Evolutionary conservation across 2,888 invertebrate species (phyloP), one percentile per base, ranked within the genome.

Genomic region (Lepidocyrtinus sp.): DNA sequence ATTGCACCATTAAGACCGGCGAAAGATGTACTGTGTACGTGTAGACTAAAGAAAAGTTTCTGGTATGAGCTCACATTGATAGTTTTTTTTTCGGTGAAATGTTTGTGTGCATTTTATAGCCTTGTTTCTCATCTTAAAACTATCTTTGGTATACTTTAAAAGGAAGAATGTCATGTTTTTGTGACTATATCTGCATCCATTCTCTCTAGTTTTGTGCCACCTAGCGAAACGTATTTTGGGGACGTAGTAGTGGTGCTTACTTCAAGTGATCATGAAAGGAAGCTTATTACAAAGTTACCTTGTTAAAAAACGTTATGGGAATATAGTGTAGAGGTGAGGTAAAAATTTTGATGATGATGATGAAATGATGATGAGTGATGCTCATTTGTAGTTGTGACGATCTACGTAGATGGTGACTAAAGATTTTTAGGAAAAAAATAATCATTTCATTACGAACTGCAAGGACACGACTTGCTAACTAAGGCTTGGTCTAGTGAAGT

Each of bases 151-250:
- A n/a, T 2, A 26, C 67, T 74, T 59, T 59, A 36, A 64, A 65
- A 67, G 74, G 59, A 74, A 59, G 61, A 46, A 67, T 67, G 74
- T 63, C 59, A 65, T 74, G 74, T 55, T 65, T 45, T 65, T 73
- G 64, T 26, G 55, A 55, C 59, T 67, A 27, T 62, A 62, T 62
- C 63, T 55, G 2, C 15, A n/a, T 17, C 17, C 2, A 55, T 55
- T n/a, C 55, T 55, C 55, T 55, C 15, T n/a, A n/a, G n/a, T 55
- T 7, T 55, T 15, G n/a, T 55, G 55, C 17, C 17, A 55, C 55
- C 17, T 3, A 15, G 55, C n/a, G n/a, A n/a, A 12, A 36, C 36
- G 55, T 55, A 17, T 55, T 55, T 17, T 3, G 55, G 17, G 55
- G 55, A 55, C 15, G 55, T 55, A n/a, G 55, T 55, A 15, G 36